Percentiles rank a stretch among this genome's conserved stretches.
Conservation (phyloP, 2,797 vertebrate genomes). For the Mus minutoides region DNA sequence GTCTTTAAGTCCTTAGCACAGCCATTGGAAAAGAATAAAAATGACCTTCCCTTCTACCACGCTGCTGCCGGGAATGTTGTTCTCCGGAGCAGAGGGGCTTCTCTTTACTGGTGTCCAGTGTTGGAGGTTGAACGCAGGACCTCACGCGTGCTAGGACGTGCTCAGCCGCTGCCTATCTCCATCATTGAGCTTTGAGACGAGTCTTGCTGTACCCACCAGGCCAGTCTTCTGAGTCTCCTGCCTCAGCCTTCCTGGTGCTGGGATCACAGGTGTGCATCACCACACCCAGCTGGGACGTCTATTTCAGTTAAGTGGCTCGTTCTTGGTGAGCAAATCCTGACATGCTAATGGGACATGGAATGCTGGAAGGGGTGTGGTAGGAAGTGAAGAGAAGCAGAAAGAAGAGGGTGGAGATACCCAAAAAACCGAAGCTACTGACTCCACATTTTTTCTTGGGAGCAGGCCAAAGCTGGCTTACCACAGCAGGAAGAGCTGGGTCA, state of each 20-base stretch:
- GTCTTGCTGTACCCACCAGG: background rate
- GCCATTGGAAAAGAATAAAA: background rate
- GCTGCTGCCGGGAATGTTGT: background rate
- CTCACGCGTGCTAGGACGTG: background rate
- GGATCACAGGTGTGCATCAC: background rate
- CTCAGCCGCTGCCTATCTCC: background rate
- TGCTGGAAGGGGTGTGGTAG: background rate
- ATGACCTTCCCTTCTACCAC: background rate
- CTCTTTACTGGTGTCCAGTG: background rate
- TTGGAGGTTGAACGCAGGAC: background rate
- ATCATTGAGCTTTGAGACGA: background rate
- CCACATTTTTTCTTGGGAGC: background rate
- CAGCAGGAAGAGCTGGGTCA: constrained; percentile 4
- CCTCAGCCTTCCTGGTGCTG: background rate
- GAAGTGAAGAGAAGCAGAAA: background rate
- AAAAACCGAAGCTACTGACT: constrained; percentile 22
- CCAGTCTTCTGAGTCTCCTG: background rate
- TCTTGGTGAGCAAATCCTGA: background rate
- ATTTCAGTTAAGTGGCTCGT: background rate
- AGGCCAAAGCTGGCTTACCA: background rate
- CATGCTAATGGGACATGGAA: background rate
- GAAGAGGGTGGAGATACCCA: background rate
- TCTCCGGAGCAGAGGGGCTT: background rate
- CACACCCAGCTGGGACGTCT: background rate
- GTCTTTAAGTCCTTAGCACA: too few relatives aligned